Conservation (phyloP, 2,113 vertebrate genomes). For the Lophotis ruficrista region DNA sequence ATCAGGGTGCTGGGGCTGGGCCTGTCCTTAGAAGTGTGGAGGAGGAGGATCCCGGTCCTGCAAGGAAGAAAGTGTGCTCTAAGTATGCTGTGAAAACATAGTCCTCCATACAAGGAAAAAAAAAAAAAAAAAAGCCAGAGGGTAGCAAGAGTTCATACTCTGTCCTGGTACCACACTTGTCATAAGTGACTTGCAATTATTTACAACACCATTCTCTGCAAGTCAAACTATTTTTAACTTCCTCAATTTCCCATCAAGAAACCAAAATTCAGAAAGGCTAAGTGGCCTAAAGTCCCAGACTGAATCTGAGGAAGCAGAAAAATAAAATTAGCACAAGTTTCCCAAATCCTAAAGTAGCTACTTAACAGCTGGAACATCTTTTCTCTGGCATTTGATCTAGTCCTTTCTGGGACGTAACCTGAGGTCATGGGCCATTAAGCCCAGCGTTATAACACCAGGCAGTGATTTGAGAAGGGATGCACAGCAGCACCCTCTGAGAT, state of each 20-base stretch:
- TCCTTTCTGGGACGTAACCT: conserved; percentile 34
- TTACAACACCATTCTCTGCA: neutral
- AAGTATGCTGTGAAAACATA: neutral
- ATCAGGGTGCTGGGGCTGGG: neutral
- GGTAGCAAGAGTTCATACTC: neutral
- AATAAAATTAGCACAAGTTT: neutral
- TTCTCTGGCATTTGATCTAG: neutral
- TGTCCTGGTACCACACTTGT: neutral
- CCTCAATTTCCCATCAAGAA: neutral
- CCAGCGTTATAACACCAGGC: neutral
- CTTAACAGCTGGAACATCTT: conserved; percentile 27
- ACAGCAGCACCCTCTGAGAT: neutral
- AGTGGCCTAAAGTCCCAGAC: neutral
- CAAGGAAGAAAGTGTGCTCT: neutral
- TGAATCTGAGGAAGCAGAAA: neutral
- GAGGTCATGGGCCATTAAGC: conserved; percentile 1
- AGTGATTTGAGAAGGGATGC: neutral
- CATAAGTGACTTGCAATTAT: neutral
- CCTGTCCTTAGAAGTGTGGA: neutral
- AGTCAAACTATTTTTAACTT: neutral
- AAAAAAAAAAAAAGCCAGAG: neutral
- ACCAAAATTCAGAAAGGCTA: neutral
- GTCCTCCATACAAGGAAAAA: neutral
- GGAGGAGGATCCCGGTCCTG: neutral
- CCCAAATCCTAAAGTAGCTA: neutral